A percentile compares a stretch with the other conserved stretches of the same genome.
Conservation (phyloP, 2,797 vertebrate species). For the Sebastes steindachneri region DNA sequence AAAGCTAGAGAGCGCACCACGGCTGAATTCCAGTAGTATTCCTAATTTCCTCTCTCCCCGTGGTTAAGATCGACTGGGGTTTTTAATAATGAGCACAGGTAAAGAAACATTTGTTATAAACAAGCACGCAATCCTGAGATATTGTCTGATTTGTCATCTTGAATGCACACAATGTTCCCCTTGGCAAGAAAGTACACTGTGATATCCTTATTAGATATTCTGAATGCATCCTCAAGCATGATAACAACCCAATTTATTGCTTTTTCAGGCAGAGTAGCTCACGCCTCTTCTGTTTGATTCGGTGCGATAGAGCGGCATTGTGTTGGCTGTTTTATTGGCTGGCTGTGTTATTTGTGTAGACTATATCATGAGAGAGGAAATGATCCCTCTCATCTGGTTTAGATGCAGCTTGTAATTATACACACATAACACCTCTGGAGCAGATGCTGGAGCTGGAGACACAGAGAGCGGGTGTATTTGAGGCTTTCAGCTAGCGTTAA, state of each 20-base stretch:
- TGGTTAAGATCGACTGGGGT: neutral
- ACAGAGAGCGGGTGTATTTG: neutral
- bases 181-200: neutral
- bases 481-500: neutral
- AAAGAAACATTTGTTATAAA: neutral
- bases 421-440: conserved; percentile 26
- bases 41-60: conserved; percentile 5
- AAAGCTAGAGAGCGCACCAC: neutral
- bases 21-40: conserved; percentile 8
- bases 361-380: conserved; percentile 12
- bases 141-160: conserved; percentile 3
- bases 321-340: neutral
- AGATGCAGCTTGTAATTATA: conserved; percentile 34
- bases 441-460: conserved; percentile 35
- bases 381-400: conserved; percentile 31
- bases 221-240: neutral
- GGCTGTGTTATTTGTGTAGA: conserved; percentile 23
- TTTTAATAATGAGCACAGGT: conserved; percentile 12
- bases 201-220: neutral
- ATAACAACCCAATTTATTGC: neutral
- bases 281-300: conserved; percentile 8
- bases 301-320: neutral
- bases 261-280: neutral
- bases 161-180: neutral
- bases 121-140: neutral